Conservation (phyloP, 1,140 invertebrate species). For the Paraescarpia echinospica region DNA sequence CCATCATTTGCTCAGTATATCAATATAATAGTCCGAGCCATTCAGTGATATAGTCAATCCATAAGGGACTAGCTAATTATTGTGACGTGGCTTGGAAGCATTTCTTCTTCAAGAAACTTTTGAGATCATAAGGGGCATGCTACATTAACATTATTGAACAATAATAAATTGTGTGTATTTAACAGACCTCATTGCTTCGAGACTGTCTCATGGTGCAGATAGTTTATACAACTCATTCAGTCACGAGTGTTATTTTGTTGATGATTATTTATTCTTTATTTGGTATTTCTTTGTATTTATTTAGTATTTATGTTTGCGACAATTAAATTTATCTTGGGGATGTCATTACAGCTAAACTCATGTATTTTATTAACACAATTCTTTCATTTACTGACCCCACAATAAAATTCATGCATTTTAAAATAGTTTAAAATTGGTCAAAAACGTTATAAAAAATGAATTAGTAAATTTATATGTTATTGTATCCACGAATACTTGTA, state of each 20-base stretch:
- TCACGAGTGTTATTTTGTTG: background rate
- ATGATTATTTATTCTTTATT: background rate
- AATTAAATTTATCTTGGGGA: no score
- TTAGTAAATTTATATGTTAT: no score
- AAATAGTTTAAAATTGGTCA: no score
- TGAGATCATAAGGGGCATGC: no score
- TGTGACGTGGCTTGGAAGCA: background rate
- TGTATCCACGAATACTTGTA: no score
- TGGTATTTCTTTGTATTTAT: background rate
- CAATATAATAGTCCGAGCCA: background rate
- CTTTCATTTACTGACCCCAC: no score
- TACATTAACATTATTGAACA: background rate
- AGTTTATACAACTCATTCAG: background rate
- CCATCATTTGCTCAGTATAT: background rate
- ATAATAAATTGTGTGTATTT: background rate
- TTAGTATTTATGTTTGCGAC: background rate
- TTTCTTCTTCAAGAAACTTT: background rate
- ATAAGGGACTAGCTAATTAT: no score
- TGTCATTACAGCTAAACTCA: no score
- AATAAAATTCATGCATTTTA: no score
- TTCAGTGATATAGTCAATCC: background rate
- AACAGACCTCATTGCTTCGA: background rate
- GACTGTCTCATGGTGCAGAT: background rate
- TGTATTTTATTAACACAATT: no score
- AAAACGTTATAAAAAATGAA: no score